Base-by-base conservation (phyloP, 1,140 invertebrate species). In the Epicauta chinensis region DNA sequence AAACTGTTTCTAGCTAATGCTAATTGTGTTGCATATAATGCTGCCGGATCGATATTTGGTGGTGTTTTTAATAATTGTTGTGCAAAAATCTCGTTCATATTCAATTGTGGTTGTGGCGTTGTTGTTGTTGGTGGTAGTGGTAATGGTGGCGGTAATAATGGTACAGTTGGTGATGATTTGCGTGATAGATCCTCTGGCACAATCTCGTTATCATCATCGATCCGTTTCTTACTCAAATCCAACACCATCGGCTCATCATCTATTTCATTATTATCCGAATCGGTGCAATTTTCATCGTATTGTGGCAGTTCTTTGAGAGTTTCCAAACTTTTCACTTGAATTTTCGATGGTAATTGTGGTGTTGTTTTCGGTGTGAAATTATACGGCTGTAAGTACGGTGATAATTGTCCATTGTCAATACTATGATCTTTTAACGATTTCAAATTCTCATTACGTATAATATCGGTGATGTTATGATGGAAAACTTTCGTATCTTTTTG, bases 201-300 rank as follows among this genome's bases (percentile, higher is more conserved):
- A 31, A 69, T 64, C 45, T 74, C 73, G 14, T 62, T 63, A 11
- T 73, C 70, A 15, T 62, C 64, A 11, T 73, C 70, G n/a, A 67
- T 64, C 51, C 49, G 17, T 17, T 91, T 93, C 58, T 89, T 87
- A 63, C 88, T 91, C 52, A 94, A 78, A 72, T 94, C 91, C n/a
- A 94, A 70, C 2, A 88, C 88, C 44, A 92, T 73, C 0, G 87
- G 86, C 7, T 77, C 74, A 43, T 86, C 79, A 37, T 74, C 71
- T 49, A 70, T 69, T 45, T 75, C 73, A 29, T 55, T 37, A 5
- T 63, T 56, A 12, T 65, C 61, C 12, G 51, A 48, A 29, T 73
- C 66, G 16, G 72, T 62, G 30, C 77, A 74, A 11, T 34, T 12
- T 6, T 70, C 66, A 13, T 60, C 57, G 48, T 58, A 60, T 46